These are phyloP conservation scores for Saccopteryx leptura DNA, from an alignment of 2,113 vertebrate species.

Conservation along the genomic window DNA sequence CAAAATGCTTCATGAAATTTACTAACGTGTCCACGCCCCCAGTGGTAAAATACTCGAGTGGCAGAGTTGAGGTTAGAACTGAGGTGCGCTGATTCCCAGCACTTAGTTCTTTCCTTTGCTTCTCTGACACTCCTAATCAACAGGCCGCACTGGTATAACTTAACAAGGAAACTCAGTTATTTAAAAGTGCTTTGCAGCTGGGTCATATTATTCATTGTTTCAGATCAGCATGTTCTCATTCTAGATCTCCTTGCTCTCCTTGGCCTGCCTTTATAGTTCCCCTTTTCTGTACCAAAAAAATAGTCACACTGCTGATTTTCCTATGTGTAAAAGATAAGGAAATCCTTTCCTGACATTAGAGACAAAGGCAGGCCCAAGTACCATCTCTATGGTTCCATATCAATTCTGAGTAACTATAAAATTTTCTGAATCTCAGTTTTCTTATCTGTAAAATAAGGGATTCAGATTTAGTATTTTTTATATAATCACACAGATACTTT, in stretches of 20 bases:
- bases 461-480: background rate
- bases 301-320: background rate
- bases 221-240: background rate
- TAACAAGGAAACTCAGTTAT: background rate
- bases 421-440: conserved; percentile 12
- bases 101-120: background rate
- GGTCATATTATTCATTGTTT: background rate
- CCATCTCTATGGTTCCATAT: background rate
- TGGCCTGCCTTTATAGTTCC: background rate
- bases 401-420: background rate
- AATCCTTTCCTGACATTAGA: background rate
- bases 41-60: background rate
- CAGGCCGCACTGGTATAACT: background rate
- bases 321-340: background rate
- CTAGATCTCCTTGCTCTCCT: background rate
- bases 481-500: background rate
- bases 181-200: background rate
- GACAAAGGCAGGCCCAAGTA: background rate
- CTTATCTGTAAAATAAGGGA: background rate
- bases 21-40: background rate
- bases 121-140: background rate
- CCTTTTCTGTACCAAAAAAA: background rate
- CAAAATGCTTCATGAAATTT: conserved; percentile 2
- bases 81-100: background rate
- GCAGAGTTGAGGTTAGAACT: background rate